Evolutionary conservation across 2,797 vertebrate species (phyloP), one percentile per base, ranked within the genome.

Genomic region (Acipenser ruthenus): DNA sequence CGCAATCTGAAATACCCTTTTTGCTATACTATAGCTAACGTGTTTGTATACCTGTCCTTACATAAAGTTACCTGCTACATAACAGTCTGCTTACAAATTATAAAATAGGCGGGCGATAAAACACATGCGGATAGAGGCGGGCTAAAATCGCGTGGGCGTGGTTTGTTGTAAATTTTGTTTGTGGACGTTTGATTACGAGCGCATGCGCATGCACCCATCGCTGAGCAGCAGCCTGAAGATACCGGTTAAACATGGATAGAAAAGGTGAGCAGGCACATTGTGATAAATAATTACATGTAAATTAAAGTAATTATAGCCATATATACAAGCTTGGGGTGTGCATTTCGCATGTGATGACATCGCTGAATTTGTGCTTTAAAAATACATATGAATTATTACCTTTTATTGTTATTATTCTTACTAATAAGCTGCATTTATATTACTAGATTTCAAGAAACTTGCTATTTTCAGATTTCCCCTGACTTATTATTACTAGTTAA

Each of bases 221-320:
- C 63, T 75, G 60, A 67, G 56, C 55, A 74, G 71, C 58, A 49
- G 47, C 68, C 72, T 79, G 72, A 56, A 69, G 60, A 12, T 18
- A 64, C 80, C 77, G 81, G 80, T 82, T 81, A 79, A 82, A 70
- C 82, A 91, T 91, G 89, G 89, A 90, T 73, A 88, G 87, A 79
- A 90, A 90, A 87, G 88, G 89, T 90, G 90, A 87, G 12, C 48
- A 37, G 23, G 23, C 23, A 37, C 23, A 37, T 37, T 37, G 23
- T 56, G 49, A 7, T 12, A 6, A 50, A 23, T 52, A 13, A 50
- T 49, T 10, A 1, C 7, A 23, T 61, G 18, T 49, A 23, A 10
- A 6, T 50, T 13, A 11, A 18, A 50, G 7, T 23, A n/a, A 60
- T 11, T 10, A 51, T 4, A 37, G 23, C 23, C 23, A 37, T 37